phyloP scores from a whole-genome alignment of 2,113 vertebrate species.

The Toxotes chatareus region DNA sequence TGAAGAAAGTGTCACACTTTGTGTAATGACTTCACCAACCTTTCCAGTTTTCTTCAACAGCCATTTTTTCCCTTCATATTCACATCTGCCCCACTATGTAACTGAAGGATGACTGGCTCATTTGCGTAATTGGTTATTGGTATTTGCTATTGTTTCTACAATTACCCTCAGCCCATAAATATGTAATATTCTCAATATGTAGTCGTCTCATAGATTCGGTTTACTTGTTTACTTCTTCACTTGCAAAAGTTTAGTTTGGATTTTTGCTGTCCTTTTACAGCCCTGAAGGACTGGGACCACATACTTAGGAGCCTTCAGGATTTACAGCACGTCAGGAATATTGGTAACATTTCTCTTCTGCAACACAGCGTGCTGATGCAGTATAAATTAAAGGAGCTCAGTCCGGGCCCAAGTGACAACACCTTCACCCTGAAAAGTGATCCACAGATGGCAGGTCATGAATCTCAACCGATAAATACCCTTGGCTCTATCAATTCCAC shows the following conservation, averaged over 20 bases:
- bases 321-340: constrained; percentile 56
- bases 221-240: neutral
- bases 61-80: neutral
- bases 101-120: neutral
- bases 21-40: constrained; percentile 40
- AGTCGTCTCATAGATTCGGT: neutral
- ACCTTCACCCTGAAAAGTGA: constrained; percentile 70
- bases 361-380: constrained; percentile 16
- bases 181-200: neutral
- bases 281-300: neutral
- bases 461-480: constrained; percentile 72
- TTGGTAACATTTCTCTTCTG: constrained; percentile 56
- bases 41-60: constrained; percentile 26
- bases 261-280: neutral
- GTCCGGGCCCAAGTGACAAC: constrained; percentile 32
- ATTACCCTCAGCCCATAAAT: neutral
- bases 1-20: constrained; percentile 12
- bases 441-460: constrained; percentile 60
- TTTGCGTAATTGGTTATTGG: too few relatives aligned
- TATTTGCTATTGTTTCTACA: neutral
- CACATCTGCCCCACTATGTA: neutral
- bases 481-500: constrained; percentile 54
- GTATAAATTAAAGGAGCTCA: constrained; percentile 52
- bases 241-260: constrained; percentile 2
- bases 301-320: constrained; percentile 6